Conservation (phyloP, 2,888 invertebrate species). For the Pachydiplax longipennis region DNA sequence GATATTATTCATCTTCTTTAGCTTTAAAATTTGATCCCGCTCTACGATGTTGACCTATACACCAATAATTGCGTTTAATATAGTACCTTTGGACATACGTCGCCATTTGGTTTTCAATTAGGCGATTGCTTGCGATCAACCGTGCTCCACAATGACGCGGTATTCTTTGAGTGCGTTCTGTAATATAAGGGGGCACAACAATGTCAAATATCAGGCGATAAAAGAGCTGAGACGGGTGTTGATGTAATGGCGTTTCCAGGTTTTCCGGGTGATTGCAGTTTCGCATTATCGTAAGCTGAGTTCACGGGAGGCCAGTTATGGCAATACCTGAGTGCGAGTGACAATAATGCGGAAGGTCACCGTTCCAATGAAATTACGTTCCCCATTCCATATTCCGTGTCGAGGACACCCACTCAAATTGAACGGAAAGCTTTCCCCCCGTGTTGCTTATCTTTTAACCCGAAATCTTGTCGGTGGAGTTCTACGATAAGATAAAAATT, state of each 20-base stretch:
- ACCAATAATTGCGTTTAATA: no score
- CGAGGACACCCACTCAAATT: not conserved
- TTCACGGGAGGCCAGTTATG: not conserved
- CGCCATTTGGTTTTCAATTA: no score
- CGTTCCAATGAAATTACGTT: not conserved
- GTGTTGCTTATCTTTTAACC: no score
- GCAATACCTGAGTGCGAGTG: not conserved
- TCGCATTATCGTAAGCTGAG: not conserved
- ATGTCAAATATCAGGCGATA: slow-evolving; percentile 14
- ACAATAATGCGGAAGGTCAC: not conserved
- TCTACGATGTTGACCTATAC: no score
- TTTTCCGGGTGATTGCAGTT: slow-evolving; percentile 1
- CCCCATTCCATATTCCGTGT: not conserved
- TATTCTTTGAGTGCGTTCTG: not conserved
- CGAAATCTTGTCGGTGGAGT: no score
- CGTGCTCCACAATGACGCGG: not conserved
- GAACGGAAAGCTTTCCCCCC: not conserved
- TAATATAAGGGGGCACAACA: not conserved
- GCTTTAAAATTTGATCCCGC: no score
- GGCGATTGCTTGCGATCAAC: not conserved
- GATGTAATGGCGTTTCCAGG: not conserved
- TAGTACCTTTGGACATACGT: no score
- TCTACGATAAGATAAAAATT: no score
- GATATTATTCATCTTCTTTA: no score
- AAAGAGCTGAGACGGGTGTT: not conserved